Evolutionary conservation across 2,113 vertebrate genomes (phyloP), one percentile per base, ranked within the genome.

Genomic region (Antechinus flavipes): DNA sequence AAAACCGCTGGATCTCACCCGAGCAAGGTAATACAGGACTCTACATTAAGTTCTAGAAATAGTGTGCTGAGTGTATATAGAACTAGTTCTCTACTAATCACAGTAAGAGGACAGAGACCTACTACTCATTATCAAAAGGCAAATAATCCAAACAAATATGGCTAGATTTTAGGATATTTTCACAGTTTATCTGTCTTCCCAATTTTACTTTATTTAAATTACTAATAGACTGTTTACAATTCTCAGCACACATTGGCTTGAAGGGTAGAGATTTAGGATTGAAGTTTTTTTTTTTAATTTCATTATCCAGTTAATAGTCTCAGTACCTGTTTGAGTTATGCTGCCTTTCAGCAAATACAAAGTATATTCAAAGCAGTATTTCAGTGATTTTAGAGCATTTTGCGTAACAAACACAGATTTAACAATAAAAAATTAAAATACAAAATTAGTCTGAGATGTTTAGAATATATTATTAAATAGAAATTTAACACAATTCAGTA

Each of bases 1-100:
- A 95, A 99, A 99, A 97, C 99, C 99, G 93, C 99, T 99, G 98
- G 99, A 99, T 98, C 99, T 99, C 98, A 99, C 99, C 91, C 98
- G 99, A 98, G 99, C 99, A 98, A 99, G 99, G 99, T 99, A 99
- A 98, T 53, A 49, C 35, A 91, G 93, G 46, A 23, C 30, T 91
- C 89, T 11, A 0, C 6, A 3, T 76, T 35, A 10, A 53, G 12
- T 27, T 54, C 91, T 90, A 89, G 35, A 76, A 14, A 8, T 0
- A 92, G 58, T 91, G 30, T 91, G n/a, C 1, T 27, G n/a, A 42
- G 24, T 25, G 30, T 9, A 5, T 49, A 46, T 9, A 50, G 2
- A 68, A 23, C 56, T 91, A 49, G 2, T 35, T 89, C 0, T 68
- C 94, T 84, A 0, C 93, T 55, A 91, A 46, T 30, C 8, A 22